Conservation (phyloP, 1,140 invertebrate species). For the Lysiphlebus fabarum region DNA sequence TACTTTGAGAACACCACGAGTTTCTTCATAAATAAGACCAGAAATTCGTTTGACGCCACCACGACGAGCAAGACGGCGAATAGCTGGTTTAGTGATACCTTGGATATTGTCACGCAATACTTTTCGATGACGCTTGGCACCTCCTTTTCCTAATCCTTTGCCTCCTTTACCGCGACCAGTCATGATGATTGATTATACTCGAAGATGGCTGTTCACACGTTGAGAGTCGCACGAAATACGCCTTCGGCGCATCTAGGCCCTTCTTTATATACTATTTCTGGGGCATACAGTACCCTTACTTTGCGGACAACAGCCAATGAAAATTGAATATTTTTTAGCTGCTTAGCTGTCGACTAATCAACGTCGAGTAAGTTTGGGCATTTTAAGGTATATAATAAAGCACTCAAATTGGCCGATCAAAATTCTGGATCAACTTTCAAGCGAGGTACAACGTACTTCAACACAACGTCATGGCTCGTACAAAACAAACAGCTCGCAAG, state of each 20-base stretch:
- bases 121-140: conserved; percentile 8
- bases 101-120: conserved; percentile 7
- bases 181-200: not conserved
- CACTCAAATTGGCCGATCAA: not conserved
- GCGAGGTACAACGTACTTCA: not conserved
- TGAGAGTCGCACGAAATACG: not conserved
- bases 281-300: not conserved
- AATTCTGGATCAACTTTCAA: not conserved
- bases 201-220: not conserved
- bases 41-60: conserved; percentile 5
- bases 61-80: conserved; percentile 9
- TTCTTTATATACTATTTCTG: not conserved
- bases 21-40: conserved; percentile 3
- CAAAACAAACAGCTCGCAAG: conserved; percentile 3
- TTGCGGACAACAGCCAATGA: not conserved
- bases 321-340: not conserved
- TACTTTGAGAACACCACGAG: conserved; percentile 8
- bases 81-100: conserved; percentile 4
- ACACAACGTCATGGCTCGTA: conserved; percentile 1
- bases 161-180: conserved; percentile 7
- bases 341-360: not conserved
- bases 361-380: not conserved
- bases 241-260: too few species aligned
- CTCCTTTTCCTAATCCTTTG: conserved; percentile 9
- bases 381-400: not conserved